Evolutionary conservation across 2,113 vertebrate species (phyloP).

Genomic region (Eidolon helvum): DNA sequence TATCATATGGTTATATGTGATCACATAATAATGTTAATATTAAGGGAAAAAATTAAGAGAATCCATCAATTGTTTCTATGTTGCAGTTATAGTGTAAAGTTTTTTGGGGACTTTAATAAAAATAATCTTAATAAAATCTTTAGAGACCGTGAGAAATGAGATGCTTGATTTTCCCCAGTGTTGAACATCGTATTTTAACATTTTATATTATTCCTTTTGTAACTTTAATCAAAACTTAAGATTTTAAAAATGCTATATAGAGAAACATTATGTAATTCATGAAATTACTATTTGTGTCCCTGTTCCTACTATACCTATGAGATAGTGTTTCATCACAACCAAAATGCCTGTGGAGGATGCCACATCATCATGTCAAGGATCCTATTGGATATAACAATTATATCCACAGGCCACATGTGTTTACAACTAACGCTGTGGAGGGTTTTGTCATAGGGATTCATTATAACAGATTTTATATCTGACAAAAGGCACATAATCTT

Average conservation of each 20-base stretch:
- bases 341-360: background rate
- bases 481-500: slow-evolving; percentile 43
- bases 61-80: background rate
- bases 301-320: background rate
- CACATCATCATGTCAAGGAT: background rate
- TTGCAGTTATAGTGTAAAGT: background rate
- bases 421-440: background rate
- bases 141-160: background rate
- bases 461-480: background rate
- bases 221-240: background rate
- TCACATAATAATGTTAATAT: background rate
- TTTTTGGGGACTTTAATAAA: background rate
- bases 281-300: background rate
- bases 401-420: background rate
- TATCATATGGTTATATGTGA: background rate
- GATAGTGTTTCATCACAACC: background rate
- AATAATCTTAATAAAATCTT: background rate
- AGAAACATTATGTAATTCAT: background rate
- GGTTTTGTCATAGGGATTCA: background rate
- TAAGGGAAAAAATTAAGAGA: background rate
- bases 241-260: background rate
- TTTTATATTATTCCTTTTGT: background rate
- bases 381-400: background rate
- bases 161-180: background rate
- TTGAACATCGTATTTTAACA: background rate